Evolutionary conservation across 2,113 vertebrate species (phyloP), one percentile per base, ranked within the genome.

Genomic region (Acanthisitta chloris): DNA sequence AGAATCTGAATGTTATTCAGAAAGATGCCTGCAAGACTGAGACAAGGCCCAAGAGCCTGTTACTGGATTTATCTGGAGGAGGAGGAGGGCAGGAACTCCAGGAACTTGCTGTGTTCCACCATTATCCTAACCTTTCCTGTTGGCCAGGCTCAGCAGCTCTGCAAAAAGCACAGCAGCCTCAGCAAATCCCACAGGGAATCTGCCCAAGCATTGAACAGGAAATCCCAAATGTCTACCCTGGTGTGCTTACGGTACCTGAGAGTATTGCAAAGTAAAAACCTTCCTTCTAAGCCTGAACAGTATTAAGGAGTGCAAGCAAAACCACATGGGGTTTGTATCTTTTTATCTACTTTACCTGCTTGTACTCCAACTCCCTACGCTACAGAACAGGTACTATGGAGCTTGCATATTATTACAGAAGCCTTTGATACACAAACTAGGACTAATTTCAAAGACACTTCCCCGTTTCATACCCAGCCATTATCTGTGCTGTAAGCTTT

Each of bases 381-480:
- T 66, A 38, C 1, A 38, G 18, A 92, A 74, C 6, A 24, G 82
- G 31, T 88, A 52, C 64, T 45, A 28, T 12, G n/a, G 49, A 90
- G 36, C 18, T 18, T 16, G 25, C 45, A 45, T 29, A 26, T 86
- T 86, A 66, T 54, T 81, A 51, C 14, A 70, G 36, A 38, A 95
- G 48, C 14, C 51, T 92, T 89, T 86, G 57, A 91, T 58, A 91
- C 12, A 91, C n/a, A 78, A 83, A 81, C 54, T 38, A 62, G 81
- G 57, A 82, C 83, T 86, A 74, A 79, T 93, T 86, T 94, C 88
- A 88, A 80, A 92, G 80, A 70, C 46, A 49, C 31, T 66, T 88
- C 36, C 49, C 29, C n/a, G 49, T 88, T 78, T 66, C 46, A 42
- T 71, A 83, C 66, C 55, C 83, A 90, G 71, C 23, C 55, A 55